Percentiles rank a stretch among this genome's conserved stretches.
Conservation (phyloP, 2,797 vertebrate species). For the Potorous gilbertii region DNA sequence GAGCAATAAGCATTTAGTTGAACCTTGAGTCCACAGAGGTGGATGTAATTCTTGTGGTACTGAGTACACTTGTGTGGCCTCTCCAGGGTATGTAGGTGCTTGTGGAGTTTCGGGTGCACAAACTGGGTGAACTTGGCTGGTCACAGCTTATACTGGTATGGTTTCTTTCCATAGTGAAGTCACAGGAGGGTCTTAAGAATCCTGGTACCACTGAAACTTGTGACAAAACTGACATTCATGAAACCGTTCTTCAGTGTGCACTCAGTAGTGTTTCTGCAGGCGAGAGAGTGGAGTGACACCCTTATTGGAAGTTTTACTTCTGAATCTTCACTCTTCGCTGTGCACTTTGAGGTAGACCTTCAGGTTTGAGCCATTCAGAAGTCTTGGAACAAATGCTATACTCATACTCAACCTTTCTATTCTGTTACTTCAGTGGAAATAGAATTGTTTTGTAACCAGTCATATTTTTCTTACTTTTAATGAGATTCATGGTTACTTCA, state of each 20-base stretch:
- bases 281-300: conserved; percentile 98
- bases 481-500: conserved; percentile 90
- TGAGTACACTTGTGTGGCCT: conserved; percentile 96
- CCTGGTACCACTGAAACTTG: conserved; percentile 99
- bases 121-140: conserved; percentile 99
- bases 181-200: conserved; percentile 98
- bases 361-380: conserved; percentile 96
- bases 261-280: conserved; percentile 99
- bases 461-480: conserved; percentile 88
- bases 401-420: conserved; percentile 99
- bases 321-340: conserved; percentile 98
- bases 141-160: conserved; percentile 99
- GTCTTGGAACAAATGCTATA: conserved; percentile 99
- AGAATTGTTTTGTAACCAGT: conserved; percentile 97
- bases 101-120: conserved; percentile 98
- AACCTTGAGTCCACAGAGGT: conserved; percentile 95
- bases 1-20: conserved; percentile 97
- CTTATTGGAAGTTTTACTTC: conserved; percentile 98
- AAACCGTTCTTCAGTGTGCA: conserved; percentile 98
- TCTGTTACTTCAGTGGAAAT: conserved; percentile 98
- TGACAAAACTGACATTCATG: conserved; percentile 99
- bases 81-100: conserved; percentile 96
- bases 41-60: conserved; percentile 98
- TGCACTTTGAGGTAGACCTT: conserved; percentile 99
- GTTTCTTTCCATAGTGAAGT: conserved; percentile 98